phyloP scores from a whole-genome alignment of 2,113 vertebrate genomes.

The Pelvicachromis taeniatus region DNA sequence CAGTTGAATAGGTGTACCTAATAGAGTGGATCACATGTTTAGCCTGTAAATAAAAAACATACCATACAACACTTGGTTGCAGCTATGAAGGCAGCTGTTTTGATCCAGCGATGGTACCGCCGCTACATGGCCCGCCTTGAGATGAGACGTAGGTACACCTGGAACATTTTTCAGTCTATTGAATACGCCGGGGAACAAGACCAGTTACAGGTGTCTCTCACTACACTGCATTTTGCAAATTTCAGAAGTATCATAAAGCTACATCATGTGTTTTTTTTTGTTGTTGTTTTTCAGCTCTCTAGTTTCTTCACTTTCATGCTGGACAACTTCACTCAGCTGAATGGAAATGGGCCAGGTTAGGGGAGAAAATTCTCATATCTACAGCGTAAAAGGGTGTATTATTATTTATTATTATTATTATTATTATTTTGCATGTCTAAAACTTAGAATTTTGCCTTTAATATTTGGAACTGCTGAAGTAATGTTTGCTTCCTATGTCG shows the following conservation, averaged over 20 bases:
- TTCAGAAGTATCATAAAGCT: background rate
- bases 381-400: background rate
- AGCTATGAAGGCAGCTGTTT: conserved; percentile 84
- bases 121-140: conserved; percentile 81
- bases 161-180: conserved; percentile 91
- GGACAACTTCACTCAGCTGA: conserved; percentile 79
- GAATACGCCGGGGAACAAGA: conserved; percentile 94
- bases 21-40: background rate
- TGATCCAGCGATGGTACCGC: conserved; percentile 97
- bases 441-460: background rate
- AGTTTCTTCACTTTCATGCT: conserved; percentile 94
- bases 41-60: background rate
- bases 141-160: conserved; percentile 83
- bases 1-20: background rate
- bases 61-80: background rate
- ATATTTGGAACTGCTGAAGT: background rate
- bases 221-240: background rate
- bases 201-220: conserved; percentile 84
- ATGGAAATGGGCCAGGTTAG: conserved; percentile 78
- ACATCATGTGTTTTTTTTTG: background rate
- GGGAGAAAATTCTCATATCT: background rate
- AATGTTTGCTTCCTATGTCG: background rate
- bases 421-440: background rate
- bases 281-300: conserved; percentile 80
- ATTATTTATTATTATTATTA: background rate